Evolutionary conservation across 1,140 invertebrate species (phyloP).

Genomic region (Lepidotrigona ventralis): DNA sequence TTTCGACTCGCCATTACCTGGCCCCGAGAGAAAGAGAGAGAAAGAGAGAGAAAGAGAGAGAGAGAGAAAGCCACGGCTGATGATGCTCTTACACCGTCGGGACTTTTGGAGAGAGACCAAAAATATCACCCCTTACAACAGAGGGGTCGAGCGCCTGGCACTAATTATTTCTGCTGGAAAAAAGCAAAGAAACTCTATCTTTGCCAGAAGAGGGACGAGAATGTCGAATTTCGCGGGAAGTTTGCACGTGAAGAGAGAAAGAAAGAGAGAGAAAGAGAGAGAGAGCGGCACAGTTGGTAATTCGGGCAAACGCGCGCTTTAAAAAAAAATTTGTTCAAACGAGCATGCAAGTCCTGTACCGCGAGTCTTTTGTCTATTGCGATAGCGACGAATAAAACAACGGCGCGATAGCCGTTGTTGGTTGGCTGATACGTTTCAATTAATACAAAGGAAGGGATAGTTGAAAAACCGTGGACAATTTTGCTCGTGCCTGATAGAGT

Average conservation of each 20-base stretch:
- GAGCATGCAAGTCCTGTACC: not conserved
- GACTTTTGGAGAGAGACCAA: conserved; percentile 27
- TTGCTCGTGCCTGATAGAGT: not conserved
- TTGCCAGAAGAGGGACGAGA: not conserved
- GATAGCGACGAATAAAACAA: not conserved
- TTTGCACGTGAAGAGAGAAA: not conserved
- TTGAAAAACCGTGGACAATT: not conserved
- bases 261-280: too few relatives aligned
- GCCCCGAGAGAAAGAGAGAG: not conserved
- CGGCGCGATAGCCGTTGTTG: not conserved
- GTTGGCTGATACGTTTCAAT: not conserved
- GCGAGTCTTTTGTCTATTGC: not conserved
- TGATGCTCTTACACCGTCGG: conserved; percentile 16
- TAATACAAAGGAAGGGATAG: conserved; percentile 1
- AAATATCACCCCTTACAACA: conserved; percentile 2
- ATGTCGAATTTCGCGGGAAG: not conserved
- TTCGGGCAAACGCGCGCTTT: not conserved
- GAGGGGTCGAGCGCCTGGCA: not conserved
- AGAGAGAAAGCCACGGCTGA: not conserved
- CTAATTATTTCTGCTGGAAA: conserved; percentile 10
- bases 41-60: too few relatives aligned
- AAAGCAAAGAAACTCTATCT: not conserved
- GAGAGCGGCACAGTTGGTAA: not conserved
- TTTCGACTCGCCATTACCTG: conserved; percentile 18
- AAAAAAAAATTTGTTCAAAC: not conserved